Base-by-base conservation (phyloP, 2,888 invertebrate genomes). In the Spilarctia lutea region DNA sequence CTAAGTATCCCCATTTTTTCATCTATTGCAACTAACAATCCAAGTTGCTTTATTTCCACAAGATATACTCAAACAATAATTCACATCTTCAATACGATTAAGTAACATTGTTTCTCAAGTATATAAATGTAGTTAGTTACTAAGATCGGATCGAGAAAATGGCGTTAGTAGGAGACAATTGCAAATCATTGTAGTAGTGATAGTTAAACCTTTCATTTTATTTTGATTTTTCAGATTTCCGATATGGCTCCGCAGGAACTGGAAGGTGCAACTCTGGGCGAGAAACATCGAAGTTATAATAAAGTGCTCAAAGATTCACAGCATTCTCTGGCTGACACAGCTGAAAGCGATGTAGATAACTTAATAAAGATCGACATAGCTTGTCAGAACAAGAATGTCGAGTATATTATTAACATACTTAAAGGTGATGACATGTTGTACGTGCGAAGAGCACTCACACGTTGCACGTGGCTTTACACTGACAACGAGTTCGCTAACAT, bases 301-400 rank as follows among this genome's bases (percentile, higher is more conserved):
- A 81, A 88, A 75, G 69, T 85, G 27, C 75, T 93, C 4, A 85
- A 84, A 78, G 81, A 90, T 76, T 78, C 66, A 72, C 66, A 52
- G 78, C 82, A 74, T 79, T 79, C 65, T 66, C 69, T 86, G 56
- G 83, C 85, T 24, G 82, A 91, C 48, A 80, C 83, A 48, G 85
- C 83, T 42, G 85, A 89, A 18, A 71, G 83, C 30, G 94, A 94
- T 77, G 63, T 92, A 10, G 87, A 89, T 60, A 91, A 91, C 74
- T 80, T 94, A 66, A 81, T 91, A 52, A 92, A 91, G 83, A 93
- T 94, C 75, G 94, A 94, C 79, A 70, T 92, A 71, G 94, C 94
- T 0, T 82, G 89, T 78, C 79, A 86, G 13, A 87, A 87, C 42
- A 91, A 83, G 80, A 81, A 93, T 83, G 83, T 93, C 2, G 85